Conservation (phyloP, 2,888 invertebrate species). For the Cheilosia vernalis region DNA sequence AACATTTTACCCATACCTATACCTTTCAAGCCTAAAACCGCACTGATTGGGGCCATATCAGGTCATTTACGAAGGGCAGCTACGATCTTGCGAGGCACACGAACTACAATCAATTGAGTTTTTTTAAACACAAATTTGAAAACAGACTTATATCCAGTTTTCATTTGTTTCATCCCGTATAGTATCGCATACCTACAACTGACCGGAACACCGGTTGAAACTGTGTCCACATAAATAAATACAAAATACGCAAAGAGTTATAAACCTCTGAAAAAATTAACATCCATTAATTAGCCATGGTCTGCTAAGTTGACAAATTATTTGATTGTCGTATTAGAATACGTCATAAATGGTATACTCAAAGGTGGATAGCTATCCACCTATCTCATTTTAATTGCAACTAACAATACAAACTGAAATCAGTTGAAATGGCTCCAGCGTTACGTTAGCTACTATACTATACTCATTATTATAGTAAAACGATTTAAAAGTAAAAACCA, state of each 20-base stretch:
- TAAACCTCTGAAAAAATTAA: neutral
- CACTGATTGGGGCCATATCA: too few relatives aligned
- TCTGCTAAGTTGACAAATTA: slow-evolving; percentile 15
- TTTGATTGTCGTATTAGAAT: neutral
- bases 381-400: slow-evolving; percentile 6
- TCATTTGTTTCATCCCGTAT: too few relatives aligned
- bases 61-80: too few relatives aligned
- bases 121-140: too few relatives aligned
- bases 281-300: slow-evolving; percentile 13
- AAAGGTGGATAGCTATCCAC: neutral
- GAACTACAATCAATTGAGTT: too few relatives aligned
- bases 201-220: neutral
- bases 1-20: too few relatives aligned
- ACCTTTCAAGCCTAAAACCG: too few relatives aligned
- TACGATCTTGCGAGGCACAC: too few relatives aligned
- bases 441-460: neutral
- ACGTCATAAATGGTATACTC: neutral
- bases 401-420: slow-evolving; percentile 2
- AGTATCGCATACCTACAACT: neutral
- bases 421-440: slow-evolving; percentile 7
- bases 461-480: slow-evolving; percentile 14
- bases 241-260: too few relatives aligned
- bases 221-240: too few relatives aligned
- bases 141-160: too few relatives aligned
- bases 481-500: neutral